Evolutionary conservation across 2,888 invertebrate genomes (phyloP).

Genomic region (Diachrysia chrysitis): DNA sequence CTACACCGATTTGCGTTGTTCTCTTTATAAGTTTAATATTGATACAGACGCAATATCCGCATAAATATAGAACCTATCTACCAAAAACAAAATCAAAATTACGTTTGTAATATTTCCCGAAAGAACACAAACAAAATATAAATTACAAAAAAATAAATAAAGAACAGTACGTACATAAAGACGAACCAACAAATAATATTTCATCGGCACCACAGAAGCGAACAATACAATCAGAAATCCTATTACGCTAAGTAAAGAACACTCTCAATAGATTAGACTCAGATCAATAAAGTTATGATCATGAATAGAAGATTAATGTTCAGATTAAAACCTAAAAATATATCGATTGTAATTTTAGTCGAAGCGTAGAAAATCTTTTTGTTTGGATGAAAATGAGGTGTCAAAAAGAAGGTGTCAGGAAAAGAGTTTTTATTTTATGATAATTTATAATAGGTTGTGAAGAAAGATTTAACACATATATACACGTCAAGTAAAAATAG

Average conservation of each 20-base stretch:
- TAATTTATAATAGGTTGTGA: too few relatives aligned
- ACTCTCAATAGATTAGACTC: not conserved
- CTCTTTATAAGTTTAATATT: too few relatives aligned
- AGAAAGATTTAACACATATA: too few relatives aligned
- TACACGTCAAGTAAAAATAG: too few relatives aligned
- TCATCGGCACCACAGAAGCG: conserved; percentile 15
- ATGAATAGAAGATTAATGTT: conserved; percentile 6
- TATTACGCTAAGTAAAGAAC: conserved; percentile 15
- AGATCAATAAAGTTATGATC: conserved; percentile 15
- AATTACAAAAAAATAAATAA: not conserved
- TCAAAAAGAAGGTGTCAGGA: too few relatives aligned
- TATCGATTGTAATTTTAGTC: not conserved
- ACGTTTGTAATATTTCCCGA: not conserved
- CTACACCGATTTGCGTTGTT: too few relatives aligned
- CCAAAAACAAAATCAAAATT: not conserved
- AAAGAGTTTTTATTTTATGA: too few relatives aligned
- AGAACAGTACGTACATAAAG: not conserved
- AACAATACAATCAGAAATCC: conserved; percentile 9
- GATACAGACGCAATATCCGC: too few relatives aligned
- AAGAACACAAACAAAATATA: not conserved
- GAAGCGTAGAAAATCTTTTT: not conserved
- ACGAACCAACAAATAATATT: conserved; percentile 5
- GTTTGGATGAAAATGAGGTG: not conserved
- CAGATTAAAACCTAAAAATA: conserved; percentile 8
- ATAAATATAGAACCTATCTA: too few relatives aligned